phyloP scores from a whole-genome alignment of 23 tunicate species.

The Clavelina lepadiformis region DNA sequence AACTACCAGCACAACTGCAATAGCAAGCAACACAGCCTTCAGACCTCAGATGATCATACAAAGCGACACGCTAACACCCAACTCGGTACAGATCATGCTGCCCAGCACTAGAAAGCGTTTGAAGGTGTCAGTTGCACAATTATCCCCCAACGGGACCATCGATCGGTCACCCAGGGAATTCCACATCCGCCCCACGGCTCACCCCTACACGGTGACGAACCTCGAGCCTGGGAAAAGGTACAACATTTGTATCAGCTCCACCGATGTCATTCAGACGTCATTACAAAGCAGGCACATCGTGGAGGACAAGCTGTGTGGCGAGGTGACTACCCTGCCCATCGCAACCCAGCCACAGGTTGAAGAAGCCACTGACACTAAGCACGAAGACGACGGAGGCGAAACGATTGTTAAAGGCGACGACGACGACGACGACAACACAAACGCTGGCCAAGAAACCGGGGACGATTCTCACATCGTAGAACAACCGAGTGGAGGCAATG shows the following conservation, averaged over 20 bases:
- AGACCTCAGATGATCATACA: conserved; percentile 23
- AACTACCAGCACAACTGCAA: not conserved
- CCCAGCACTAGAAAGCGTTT: conserved; percentile 30
- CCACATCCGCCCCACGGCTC: conserved; percentile 20
- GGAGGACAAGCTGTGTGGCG: conserved; percentile 56
- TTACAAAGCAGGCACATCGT: conserved; percentile 1
- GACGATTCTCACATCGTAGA: too few relatives aligned
- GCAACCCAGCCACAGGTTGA: not conserved
- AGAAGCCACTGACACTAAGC: too few relatives aligned
- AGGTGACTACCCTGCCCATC: conserved; percentile 22
- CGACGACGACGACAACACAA: too few relatives aligned
- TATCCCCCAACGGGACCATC: conserved; percentile 3
- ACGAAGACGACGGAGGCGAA: too few relatives aligned
- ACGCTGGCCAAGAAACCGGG: too few relatives aligned
- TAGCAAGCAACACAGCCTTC: not conserved
- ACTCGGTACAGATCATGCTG: conserved; percentile 47
- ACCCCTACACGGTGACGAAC: conserved; percentile 30
- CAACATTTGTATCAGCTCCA: conserved; percentile 57
- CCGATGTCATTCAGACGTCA: conserved; percentile 4
- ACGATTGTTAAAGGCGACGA: too few relatives aligned
- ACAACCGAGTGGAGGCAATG: too few relatives aligned
- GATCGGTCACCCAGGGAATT: conserved; percentile 2
- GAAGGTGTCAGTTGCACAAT: conserved; percentile 29
- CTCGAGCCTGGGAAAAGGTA: conserved; percentile 49
- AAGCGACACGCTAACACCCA: conserved; percentile 22